Conservation (phyloP, 92 coral and sea anemone genomes). For the Epizoanthus stellaris region DNA sequence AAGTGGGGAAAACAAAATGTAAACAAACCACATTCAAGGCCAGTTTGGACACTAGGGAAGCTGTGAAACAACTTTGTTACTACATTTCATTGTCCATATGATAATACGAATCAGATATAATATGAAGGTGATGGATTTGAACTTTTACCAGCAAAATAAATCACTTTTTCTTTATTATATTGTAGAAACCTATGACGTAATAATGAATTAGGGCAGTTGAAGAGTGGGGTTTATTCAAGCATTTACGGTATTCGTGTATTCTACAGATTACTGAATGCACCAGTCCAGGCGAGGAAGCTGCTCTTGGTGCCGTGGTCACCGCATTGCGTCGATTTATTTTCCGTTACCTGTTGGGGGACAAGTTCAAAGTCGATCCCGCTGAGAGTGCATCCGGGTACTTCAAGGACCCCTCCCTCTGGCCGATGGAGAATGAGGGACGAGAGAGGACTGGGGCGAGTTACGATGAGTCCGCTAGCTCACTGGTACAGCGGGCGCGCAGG, state of each 20-base stretch:
- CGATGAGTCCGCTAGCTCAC: slow-evolving; percentile 16
- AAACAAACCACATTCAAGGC: too few species aligned
- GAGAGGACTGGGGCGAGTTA: not conserved
- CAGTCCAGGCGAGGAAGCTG: slow-evolving; percentile 8
- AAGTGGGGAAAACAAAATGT: too few species aligned
- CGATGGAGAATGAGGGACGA: slow-evolving; percentile 59
- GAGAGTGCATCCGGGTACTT: slow-evolving; percentile 60
- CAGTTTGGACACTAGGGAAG: too few species aligned
- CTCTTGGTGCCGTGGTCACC: slow-evolving; percentile 56
- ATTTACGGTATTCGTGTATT: not conserved
- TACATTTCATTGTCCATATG: too few species aligned
- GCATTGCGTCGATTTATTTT: slow-evolving; percentile 94
- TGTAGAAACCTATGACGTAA: too few species aligned
- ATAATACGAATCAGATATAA: too few species aligned
- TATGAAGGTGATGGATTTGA: too few species aligned
- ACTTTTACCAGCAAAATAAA: too few species aligned
- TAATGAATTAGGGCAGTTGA: too few species aligned
- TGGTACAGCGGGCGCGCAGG: slow-evolving; percentile 30
- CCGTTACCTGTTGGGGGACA: slow-evolving; percentile 81
- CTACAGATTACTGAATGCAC: slow-evolving; percentile 20
- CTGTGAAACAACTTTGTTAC: too few species aligned
- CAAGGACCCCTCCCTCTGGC: slow-evolving; percentile 91
- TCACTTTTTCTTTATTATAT: too few species aligned
- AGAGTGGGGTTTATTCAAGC: too few species aligned
- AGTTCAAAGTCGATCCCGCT: slow-evolving; percentile 72